Conservation (phyloP, 2,113 vertebrate genomes). For the Setophaga kirtlandii region DNA sequence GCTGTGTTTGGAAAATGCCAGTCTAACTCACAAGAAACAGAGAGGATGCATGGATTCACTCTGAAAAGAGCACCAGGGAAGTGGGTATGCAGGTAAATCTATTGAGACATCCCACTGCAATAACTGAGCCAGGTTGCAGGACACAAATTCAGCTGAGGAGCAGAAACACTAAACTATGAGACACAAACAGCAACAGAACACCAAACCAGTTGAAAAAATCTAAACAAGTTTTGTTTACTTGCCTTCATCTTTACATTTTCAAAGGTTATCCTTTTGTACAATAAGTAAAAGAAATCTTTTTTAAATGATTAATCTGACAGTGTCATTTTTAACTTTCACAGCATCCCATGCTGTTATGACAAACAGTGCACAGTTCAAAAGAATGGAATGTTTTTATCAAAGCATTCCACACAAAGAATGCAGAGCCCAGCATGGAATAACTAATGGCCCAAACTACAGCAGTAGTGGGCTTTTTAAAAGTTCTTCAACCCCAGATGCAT, state of each 20-base stretch:
- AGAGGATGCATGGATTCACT: background rate
- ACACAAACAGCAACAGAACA: background rate
- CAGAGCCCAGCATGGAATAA: conserved; percentile 15
- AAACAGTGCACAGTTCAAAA: conserved; percentile 19
- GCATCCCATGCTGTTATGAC: conserved; percentile 21
- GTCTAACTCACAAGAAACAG: background rate
- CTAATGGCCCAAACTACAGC: background rate
- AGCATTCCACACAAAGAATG: background rate
- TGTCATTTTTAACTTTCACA: conserved; percentile 4
- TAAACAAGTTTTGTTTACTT: background rate
- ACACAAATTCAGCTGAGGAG: background rate
- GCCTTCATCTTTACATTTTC: background rate
- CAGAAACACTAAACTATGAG: background rate
- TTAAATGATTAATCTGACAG: background rate
- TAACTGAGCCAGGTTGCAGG: background rate
- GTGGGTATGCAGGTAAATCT: background rate
- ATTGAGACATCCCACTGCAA: background rate
- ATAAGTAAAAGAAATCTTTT: background rate
- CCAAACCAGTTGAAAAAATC: background rate
- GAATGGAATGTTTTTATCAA: background rate
- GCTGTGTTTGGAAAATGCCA: background rate
- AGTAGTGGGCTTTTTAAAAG: background rate
- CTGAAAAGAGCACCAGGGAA: background rate
- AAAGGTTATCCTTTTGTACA: background rate
- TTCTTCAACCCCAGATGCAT: background rate